Evolutionary conservation across 2,797 vertebrate species (phyloP).

Genomic region (Cygnus olor): DNA sequence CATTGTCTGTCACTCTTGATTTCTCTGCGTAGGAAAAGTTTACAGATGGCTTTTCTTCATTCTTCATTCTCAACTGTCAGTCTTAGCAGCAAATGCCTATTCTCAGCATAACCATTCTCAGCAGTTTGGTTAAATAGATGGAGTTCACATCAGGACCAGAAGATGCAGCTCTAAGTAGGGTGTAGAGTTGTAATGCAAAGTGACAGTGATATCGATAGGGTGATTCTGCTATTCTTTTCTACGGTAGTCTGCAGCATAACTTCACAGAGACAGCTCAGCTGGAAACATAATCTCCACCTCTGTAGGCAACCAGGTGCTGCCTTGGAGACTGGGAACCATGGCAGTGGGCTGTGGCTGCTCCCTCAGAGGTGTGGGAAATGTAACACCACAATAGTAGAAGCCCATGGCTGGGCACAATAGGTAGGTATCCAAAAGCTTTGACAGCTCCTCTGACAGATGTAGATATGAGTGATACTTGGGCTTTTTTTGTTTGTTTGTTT

Average conservation of each 20-base stretch:
- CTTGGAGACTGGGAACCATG: not conserved
- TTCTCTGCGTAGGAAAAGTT: not conserved
- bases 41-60: not conserved
- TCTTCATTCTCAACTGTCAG: not conserved
- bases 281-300: not conserved
- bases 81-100: not conserved
- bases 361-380: not conserved
- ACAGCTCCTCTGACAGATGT: not conserved
- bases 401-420: not conserved
- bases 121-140: not conserved
- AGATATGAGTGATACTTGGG: not conserved
- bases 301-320: not conserved
- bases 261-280: not conserved
- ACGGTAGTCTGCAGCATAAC: not conserved
- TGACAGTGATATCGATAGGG: not conserved
- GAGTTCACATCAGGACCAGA: not conserved
- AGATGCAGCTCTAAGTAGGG: not conserved
- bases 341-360: not conserved
- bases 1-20: accelerated
- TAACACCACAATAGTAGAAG: not conserved
- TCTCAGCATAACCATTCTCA: not conserved
- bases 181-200: not conserved
- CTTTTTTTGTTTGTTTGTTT: not conserved
- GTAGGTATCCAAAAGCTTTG: not conserved
- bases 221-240: not conserved